phyloP scores from a whole-genome alignment of 2,797 vertebrate genomes.

The Tenualosa thibaudeaui region DNA sequence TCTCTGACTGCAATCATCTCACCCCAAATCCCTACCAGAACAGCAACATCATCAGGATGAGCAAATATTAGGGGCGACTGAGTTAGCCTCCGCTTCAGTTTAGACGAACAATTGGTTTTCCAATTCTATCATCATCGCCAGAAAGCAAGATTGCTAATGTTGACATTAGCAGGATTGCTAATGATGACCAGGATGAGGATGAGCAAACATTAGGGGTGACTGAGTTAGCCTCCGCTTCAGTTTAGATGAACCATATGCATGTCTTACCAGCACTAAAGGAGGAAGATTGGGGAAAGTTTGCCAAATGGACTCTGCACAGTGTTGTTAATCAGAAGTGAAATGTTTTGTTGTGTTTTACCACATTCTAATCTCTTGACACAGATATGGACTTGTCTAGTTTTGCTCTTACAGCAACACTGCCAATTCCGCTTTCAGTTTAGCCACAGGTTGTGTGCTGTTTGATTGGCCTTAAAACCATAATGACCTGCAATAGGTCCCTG shows the following conservation, averaged over 20 bases:
- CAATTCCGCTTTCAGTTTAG: neutral
- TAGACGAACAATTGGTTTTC: constrained; percentile 32
- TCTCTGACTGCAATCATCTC: constrained; percentile 42
- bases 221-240: neutral
- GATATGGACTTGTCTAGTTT: neutral
- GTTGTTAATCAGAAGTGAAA: neutral
- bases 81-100: neutral
- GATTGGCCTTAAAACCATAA: neutral
- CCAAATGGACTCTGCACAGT: neutral
- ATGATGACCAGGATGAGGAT: neutral
- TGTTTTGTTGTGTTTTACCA: neutral
- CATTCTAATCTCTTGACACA: neutral
- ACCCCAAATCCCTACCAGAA: neutral
- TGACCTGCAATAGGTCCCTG: neutral
- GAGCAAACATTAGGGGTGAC: constrained; percentile 45
- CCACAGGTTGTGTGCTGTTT: neutral
- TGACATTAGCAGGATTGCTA: constrained; percentile 33
- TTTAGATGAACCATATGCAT: constrained; percentile 9
- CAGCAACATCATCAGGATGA: neutral
- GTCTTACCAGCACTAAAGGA: neutral
- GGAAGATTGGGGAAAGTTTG: neutral
- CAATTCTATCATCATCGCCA: neutral
- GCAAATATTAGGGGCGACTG: constrained; percentile 48
- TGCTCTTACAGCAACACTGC: neutral
- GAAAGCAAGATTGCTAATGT: neutral